Conservation (phyloP, 1,140 invertebrate species). For the Drosophila auraria region DNA sequence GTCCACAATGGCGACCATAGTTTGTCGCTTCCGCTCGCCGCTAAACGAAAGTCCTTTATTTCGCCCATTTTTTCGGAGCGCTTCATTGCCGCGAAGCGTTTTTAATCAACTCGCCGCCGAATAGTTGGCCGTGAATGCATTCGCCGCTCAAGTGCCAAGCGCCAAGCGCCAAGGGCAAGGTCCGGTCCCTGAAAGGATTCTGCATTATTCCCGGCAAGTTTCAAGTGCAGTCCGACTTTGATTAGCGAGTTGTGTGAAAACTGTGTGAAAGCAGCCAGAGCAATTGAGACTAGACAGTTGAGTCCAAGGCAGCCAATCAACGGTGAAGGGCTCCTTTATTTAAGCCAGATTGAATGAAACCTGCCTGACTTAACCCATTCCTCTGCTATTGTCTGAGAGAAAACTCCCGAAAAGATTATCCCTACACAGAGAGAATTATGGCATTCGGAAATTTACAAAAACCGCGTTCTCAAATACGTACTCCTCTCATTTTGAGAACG, state of each 20-base stretch:
- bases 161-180: conserved; percentile 50
- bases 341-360: conserved; percentile 2
- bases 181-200: conserved; percentile 47
- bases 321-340: conserved; percentile 9
- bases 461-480: too few relatives aligned
- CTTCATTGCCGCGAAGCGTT: conserved; percentile 69
- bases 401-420: neutral
- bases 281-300: conserved; percentile 49
- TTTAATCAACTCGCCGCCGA: conserved; percentile 72
- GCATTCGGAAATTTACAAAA: too few relatives aligned
- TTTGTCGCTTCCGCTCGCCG: conserved; percentile 53
- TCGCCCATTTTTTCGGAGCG: conserved; percentile 39
- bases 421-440: too few relatives aligned
- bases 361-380: too few relatives aligned
- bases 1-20: conserved; percentile 56
- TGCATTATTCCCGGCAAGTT: conserved; percentile 29
- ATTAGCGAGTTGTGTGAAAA: too few relatives aligned
- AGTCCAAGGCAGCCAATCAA: conserved; percentile 27
- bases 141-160: conserved; percentile 46
- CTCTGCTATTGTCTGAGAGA: neutral
- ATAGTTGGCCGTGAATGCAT: conserved; percentile 61
- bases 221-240: conserved; percentile 66
- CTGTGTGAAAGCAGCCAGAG: conserved; percentile 34
- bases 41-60: conserved; percentile 80
- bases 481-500: too few relatives aligned